Evolutionary conservation across 23 tunicate species (phyloP).

Genomic region (Halocynthia roretzi): DNA sequence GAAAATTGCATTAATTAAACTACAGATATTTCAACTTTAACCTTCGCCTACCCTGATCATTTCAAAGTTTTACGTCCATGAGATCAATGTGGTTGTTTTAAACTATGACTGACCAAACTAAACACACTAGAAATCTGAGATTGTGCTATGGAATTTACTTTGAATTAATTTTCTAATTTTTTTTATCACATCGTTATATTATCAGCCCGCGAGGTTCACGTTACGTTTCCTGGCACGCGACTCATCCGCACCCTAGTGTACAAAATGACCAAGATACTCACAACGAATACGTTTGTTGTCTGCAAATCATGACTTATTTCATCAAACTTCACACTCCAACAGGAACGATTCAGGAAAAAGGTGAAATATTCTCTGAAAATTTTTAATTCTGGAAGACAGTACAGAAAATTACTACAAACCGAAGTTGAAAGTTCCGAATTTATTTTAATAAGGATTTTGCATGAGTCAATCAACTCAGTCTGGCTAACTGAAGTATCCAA

Average conservation of each 20-base stretch:
- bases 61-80: neutral
- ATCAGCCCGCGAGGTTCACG: slow-evolving; percentile 20
- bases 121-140: too few relatives aligned
- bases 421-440: neutral
- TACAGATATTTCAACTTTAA: neutral
- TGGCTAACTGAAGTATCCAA: too few relatives aligned
- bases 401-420: neutral
- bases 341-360: neutral
- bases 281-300: neutral
- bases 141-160: too few relatives aligned
- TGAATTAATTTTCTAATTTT: too few relatives aligned
- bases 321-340: slow-evolving; percentile 6
- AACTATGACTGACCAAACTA: too few relatives aligned
- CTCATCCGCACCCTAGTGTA: slow-evolving; percentile 10
- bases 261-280: neutral
- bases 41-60: neutral
- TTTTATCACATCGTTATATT: neutral
- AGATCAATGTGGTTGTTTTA: too few relatives aligned
- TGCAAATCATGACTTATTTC: slow-evolving; percentile 13
- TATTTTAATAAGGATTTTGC: neutral
- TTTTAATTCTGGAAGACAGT: too few relatives aligned
- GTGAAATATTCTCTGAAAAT: neutral
- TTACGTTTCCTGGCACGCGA: slow-evolving; percentile 9
- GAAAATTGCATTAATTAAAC: neutral
- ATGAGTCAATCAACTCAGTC: too few relatives aligned